Base-by-base conservation (phyloP, 2,888 invertebrate genomes). In the Gastrophysa polygoni region DNA sequence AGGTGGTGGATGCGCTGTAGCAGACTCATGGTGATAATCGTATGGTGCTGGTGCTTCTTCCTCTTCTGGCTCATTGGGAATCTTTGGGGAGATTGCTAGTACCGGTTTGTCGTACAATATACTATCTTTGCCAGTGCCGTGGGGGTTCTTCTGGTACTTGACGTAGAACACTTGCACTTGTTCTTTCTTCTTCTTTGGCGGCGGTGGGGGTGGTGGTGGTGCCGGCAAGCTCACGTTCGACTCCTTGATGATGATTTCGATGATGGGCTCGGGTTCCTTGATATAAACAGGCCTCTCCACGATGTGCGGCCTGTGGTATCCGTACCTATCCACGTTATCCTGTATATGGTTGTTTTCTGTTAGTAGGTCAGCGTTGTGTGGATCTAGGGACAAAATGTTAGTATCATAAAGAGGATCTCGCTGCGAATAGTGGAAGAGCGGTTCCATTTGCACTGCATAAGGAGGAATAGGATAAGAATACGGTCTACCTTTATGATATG, bases 101-200 rank as follows among this genome's bases (percentile, higher is more conserved):
- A 93, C 85, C 0, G 93, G 93, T 66, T 89, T 86, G 63, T 93
- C 93, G 76, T 93, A 90, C 55, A 93, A 87, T 10, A 93, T 86
- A 69, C 90, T 89, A 50, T 89, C 86, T 70, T 90, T 88, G 0
- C 88, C 87, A 69, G 88, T 85, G 11, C 91, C 87, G 71, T 88
- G 83, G 1, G 87, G 91, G 74, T 93, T 92, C 78, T 94, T 93
- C 77, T 93, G 92, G 77, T 95, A 95, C 80, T 94, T 94, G 0
- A 95, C 94, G 76, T 94, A 95, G 78, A 93, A 95, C 0, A 95
- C 95, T 74, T 95, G 94, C 38, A 94, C 92, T 24, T 93, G 92
- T 77, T 94, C 93, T 76, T 92, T 93, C 69, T 87, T 87, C 67
- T 86, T 85, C 67, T 85, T 85, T 16, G 82, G 83, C 0, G 85